phyloP scores from a whole-genome alignment of 2,113 vertebrate species.

The Cichladusa arquata region DNA sequence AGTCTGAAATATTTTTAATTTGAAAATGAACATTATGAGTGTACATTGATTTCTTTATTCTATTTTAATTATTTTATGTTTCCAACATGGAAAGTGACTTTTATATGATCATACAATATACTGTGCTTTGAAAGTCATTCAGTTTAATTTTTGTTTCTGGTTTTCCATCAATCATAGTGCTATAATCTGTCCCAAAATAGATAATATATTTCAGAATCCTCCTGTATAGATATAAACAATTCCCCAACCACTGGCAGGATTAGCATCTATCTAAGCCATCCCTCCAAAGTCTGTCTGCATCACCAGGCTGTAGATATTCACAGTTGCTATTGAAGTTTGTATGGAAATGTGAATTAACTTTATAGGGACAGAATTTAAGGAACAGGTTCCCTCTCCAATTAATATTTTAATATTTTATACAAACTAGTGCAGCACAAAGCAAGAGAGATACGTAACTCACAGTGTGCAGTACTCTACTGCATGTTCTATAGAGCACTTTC shows the following conservation, averaged over 20 bases:
- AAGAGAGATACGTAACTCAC: not conserved
- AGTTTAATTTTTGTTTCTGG: not conserved
- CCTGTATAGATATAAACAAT: not conserved
- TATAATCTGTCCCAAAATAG: not conserved
- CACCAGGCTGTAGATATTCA: not conserved
- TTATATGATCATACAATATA: not conserved
- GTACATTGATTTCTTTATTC: not conserved
- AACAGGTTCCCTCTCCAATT: not conserved
- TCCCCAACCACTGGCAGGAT: not conserved
- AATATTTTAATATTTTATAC: not conserved
- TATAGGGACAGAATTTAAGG: not conserved
- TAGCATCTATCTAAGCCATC: not conserved
- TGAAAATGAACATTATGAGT: not conserved
- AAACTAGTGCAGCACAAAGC: not conserved
- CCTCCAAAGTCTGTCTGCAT: not conserved
- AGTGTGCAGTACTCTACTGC: not conserved
- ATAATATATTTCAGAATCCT: not conserved
- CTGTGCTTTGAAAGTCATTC: not conserved
- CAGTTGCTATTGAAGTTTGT: not conserved
- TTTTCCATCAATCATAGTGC: not conserved
- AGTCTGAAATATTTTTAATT: not conserved
- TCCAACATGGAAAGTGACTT: not conserved
- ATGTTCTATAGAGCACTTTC: not conserved
- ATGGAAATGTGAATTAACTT: not conserved
- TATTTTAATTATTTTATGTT: not conserved